Evolutionary conservation across 1,140 invertebrate species (phyloP).

Genomic region (Sitodiplosis mosellana): DNA sequence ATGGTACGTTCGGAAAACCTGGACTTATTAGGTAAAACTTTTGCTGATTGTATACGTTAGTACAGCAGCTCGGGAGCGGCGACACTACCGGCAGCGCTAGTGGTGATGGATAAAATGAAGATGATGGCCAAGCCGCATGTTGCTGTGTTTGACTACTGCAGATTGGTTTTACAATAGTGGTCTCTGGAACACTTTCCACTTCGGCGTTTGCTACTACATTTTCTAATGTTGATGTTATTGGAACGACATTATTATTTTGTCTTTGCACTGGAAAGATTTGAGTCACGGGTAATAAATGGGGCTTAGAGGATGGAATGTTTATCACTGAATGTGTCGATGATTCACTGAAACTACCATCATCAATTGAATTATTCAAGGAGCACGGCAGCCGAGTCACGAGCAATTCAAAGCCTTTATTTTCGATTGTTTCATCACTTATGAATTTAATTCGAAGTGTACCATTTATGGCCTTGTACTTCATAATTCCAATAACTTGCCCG

Average conservation of each 20-base stretch:
- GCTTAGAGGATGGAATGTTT: too few species aligned
- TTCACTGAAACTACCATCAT: too few species aligned
- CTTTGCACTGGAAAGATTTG: too few species aligned
- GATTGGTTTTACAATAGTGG: background rate
- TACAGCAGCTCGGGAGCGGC: constrained; percentile 23
- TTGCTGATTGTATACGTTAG: constrained; percentile 22
- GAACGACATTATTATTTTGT: too few species aligned
- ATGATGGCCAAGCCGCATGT: too few species aligned
- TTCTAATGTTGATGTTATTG: too few species aligned
- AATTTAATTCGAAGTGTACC: constrained; percentile 26
- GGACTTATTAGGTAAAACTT: constrained; percentile 33
- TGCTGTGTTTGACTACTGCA: background rate
- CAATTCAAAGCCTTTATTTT: constrained; percentile 29
- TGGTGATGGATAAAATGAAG: background rate
- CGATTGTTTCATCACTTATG: constrained; percentile 15
- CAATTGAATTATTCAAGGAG: constrained; percentile 1
- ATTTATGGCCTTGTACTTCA: constrained; percentile 25
- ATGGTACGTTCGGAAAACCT: constrained; percentile 29
- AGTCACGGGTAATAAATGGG: too few species aligned
- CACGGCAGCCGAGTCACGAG: constrained; percentile 28
- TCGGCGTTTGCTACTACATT: background rate
- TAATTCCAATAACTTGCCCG: constrained; percentile 26
- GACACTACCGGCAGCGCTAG: too few species aligned
- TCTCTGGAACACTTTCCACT: background rate
- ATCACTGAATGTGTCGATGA: too few species aligned